These are phyloP conservation scores for Lottia gigantea DNA, from an alignment of 2,888 invertebrate species.

Conservation along the genomic window DNA sequence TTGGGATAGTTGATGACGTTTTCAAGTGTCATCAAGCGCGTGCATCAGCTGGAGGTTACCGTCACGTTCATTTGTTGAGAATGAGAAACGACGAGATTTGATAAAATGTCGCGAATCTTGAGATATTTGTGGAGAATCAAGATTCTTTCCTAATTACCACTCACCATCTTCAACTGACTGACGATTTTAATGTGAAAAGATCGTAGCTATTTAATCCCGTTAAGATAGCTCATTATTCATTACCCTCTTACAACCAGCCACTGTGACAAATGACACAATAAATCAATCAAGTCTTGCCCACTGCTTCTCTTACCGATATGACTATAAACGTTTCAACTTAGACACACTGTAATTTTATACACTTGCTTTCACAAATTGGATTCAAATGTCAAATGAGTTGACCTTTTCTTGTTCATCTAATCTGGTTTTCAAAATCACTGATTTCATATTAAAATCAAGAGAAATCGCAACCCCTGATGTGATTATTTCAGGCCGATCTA, in stretches of 20 bases:
- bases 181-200: conserved; percentile 26
- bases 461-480: too few species aligned
- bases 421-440: conserved; percentile 6
- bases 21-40: conserved; percentile 9
- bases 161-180: conserved; percentile 21
- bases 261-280: conserved; percentile 11
- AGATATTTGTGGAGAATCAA: conserved; percentile 9
- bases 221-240: conserved; percentile 49
- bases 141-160: conserved; percentile 26
- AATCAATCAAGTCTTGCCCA: conserved; percentile 5
- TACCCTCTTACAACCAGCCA: conserved; percentile 14
- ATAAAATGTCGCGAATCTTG: not conserved
- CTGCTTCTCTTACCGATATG: not conserved
- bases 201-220: conserved; percentile 50
- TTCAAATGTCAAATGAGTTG: conserved; percentile 9
- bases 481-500: too few species aligned
- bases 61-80: conserved; percentile 4
- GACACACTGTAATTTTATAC: conserved; percentile 8
- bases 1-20: conserved; percentile 10
- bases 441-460: not conserved
- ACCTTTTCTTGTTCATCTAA: conserved; percentile 4
- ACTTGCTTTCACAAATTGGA: conserved; percentile 10
- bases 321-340: conserved; percentile 9
- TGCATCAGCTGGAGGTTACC: conserved; percentile 9
- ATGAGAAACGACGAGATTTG: not conserved